A percentile compares a stretch with the other conserved stretches of the same genome.
phyloP scores from a whole-genome alignment of 2,113 vertebrate species.

The Aegypius monachus region DNA sequence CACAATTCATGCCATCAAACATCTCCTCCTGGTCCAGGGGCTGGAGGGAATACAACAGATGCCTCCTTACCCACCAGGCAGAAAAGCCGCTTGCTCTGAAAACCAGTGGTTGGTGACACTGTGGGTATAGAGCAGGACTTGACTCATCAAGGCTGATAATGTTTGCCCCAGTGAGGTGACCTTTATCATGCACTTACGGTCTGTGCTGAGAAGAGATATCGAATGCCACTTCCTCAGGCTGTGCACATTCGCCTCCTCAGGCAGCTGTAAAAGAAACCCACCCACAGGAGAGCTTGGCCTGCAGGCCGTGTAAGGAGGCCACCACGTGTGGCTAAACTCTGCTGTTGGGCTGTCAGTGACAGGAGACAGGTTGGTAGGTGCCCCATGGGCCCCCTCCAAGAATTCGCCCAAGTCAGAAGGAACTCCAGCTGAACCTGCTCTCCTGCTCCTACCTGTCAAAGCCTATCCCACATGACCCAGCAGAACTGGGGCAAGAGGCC shows the following conservation, averaged over 20 bases:
- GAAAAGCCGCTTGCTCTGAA: background rate
- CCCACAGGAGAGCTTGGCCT: rapidly evolving
- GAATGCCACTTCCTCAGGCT: background rate
- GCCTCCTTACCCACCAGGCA: background rate
- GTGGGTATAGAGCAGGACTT: background rate
- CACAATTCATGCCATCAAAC: background rate
- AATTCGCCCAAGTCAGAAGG: background rate
- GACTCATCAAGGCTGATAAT: background rate
- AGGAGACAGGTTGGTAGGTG: background rate
- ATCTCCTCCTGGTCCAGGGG: background rate
- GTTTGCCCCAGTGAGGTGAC: background rate
- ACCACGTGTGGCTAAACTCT: background rate
- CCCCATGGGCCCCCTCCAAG: background rate
- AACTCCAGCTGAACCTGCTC: background rate
- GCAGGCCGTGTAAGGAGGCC: background rate
- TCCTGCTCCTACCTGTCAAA: background rate
- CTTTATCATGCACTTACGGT: background rate
- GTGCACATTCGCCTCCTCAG: background rate
- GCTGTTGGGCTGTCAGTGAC: background rate
- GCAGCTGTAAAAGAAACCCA: background rate
- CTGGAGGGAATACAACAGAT: background rate
- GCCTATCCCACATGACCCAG: background rate
- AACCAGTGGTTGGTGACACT: background rate
- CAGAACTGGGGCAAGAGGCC: background rate
- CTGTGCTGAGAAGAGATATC: background rate